Evolutionary conservation across 2,113 vertebrate genomes (phyloP).

Genomic region (Sorex araneus): DNA sequence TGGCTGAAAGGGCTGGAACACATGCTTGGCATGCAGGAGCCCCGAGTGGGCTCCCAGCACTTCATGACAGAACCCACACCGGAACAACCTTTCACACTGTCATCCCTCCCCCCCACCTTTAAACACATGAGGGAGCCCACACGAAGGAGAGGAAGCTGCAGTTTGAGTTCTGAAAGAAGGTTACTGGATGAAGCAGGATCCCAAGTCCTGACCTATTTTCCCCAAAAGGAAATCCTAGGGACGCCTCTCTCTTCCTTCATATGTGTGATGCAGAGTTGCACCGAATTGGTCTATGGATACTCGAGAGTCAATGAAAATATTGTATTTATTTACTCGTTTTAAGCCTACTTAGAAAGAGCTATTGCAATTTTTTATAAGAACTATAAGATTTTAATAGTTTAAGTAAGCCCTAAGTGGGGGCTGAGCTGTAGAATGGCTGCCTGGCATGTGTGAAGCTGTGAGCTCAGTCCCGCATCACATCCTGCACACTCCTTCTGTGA

Average conservation of each 20-base stretch:
- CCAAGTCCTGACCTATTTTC: background rate
- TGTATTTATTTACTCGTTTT: conserved; percentile 18
- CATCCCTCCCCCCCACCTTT: background rate
- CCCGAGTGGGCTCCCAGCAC: too few species aligned
- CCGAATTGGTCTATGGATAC: background rate
- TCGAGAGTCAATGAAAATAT: background rate
- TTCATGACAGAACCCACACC: too few species aligned
- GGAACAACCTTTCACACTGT: too few species aligned
- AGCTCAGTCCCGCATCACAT: too few species aligned
- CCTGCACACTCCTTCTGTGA: too few species aligned
- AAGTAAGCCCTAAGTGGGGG: too few species aligned
- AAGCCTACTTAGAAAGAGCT: background rate
- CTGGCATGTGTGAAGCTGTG: too few species aligned
- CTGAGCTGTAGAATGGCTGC: too few species aligned
- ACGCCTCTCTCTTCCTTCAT: background rate
- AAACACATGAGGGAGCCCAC: background rate
- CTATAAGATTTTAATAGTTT: conserved; percentile 36
- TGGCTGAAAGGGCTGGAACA: too few species aligned
- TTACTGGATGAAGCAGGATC: background rate
- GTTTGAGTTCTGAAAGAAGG: background rate
- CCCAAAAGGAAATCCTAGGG: background rate
- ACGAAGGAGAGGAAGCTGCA: background rate
- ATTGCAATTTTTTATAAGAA: conserved; percentile 3
- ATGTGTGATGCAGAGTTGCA: background rate
- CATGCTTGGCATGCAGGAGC: too few species aligned